These are phyloP conservation scores for Megaptera novaeangliae DNA, from an alignment of 2,113 vertebrate species.

Conservation along the genomic window DNA sequence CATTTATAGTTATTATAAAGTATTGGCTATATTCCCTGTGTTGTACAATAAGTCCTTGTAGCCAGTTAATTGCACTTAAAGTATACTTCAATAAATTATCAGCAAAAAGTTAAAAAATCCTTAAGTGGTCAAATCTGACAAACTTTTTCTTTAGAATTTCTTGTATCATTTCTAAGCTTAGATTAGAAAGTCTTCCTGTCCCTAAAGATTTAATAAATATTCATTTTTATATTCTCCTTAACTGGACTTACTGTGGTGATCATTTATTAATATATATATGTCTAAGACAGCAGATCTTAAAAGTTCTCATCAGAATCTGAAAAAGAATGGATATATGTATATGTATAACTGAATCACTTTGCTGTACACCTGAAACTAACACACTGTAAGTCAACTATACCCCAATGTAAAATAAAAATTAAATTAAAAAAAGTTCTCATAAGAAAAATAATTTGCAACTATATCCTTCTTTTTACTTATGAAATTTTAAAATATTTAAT, in stretches of 20 bases:
- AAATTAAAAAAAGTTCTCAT: neutral
- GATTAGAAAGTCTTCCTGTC: neutral
- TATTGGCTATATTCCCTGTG: neutral
- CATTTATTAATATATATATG: neutral
- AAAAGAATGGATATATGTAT: neutral
- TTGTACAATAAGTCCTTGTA: neutral
- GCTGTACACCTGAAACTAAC: neutral
- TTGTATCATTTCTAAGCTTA: neutral
- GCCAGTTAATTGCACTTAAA: neutral
- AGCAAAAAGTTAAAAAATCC: neutral
- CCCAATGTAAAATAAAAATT: neutral
- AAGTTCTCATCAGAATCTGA: neutral
- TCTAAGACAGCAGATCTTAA: neutral
- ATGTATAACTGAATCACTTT: neutral
- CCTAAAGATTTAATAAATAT: neutral
- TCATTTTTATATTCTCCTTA: neutral
- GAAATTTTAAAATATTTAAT: neutral
- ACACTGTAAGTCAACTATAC: neutral
- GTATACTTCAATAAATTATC: neutral
- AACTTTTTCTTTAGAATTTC: neutral
- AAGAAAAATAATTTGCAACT: neutral
- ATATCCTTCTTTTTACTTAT: neutral
- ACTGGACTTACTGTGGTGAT: neutral
- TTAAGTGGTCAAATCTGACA: neutral
- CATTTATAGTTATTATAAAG: neutral